These are phyloP conservation scores for Ceratosolen solmsi DNA, from an alignment of 1,140 invertebrate species.

Conservation along the genomic window DNA sequence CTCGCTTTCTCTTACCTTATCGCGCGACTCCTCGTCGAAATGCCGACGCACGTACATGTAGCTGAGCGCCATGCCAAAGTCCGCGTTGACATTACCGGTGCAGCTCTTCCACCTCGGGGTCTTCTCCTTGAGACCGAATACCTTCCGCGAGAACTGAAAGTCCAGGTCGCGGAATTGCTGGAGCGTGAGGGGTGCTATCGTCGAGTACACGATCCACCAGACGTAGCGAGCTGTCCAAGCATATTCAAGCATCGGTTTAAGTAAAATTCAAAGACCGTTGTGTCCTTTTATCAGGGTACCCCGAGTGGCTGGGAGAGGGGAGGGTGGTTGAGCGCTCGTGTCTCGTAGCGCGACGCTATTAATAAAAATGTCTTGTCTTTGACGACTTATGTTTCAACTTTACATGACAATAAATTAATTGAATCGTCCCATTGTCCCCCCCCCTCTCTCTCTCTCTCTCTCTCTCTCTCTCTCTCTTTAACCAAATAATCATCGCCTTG, in stretches of 20 bases:
- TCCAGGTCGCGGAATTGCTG: slow-evolving; percentile 76
- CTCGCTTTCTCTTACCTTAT: slow-evolving; percentile 74
- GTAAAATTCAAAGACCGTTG: not conserved
- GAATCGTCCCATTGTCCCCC: not conserved
- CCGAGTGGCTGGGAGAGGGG: not conserved
- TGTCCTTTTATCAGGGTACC: no score
- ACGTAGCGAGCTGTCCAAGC: slow-evolving; percentile 74
- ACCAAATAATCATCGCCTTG: no score
- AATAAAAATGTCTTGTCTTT: no score
- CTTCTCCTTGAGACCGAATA: slow-evolving; percentile 77
- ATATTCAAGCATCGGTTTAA: not conserved
- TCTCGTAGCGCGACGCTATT: no score
- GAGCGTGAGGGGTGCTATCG: slow-evolving; percentile 78
- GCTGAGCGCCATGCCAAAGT: slow-evolving; percentile 85
- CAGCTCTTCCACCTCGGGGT: slow-evolving; percentile 83
- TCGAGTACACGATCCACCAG: slow-evolving; percentile 81
- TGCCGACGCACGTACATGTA: slow-evolving; percentile 83
- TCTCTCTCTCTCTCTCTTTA: no score
- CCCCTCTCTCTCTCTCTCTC: no score
- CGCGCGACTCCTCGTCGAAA: slow-evolving; percentile 80
- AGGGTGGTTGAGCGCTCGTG: no score
- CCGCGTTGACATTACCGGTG: slow-evolving; percentile 82
- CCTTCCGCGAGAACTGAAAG: slow-evolving; percentile 77
- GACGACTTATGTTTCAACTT: not conserved
- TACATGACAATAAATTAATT: not conserved